Base-by-base conservation (phyloP, 2,888 invertebrate genomes). In the Latrodectus elegans region DNA sequence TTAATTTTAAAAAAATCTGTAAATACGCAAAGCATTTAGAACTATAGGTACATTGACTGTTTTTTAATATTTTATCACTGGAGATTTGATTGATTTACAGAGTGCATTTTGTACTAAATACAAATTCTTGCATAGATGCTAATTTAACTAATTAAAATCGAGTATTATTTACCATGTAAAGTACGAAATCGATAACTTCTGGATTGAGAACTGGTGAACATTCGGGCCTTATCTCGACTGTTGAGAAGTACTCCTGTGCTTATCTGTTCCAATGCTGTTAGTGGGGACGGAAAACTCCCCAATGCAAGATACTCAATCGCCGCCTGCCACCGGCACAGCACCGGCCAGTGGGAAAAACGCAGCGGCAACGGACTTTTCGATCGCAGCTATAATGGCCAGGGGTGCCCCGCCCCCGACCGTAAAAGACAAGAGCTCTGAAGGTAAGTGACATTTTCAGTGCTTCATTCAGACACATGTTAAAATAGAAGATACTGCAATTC, bases 321-420 rank as follows among this genome's bases (percentile, higher is more conserved):
- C 84, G 17, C n/a, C 67, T 4, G 64, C 80, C 51, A 71, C 52
- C n/a, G 51, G 65, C 17, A 74, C 55, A 2, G 68, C 79, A 22
- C 60, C 67, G 14, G 26, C 64, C 2, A 49, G 22, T 49, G 85
- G 80, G 53, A 86, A 86, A 17, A 86, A 86, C 51, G 38, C 72
- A 4, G 38, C 86, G 11, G 97, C 97, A 93, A 97, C 97, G 90
- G 97, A 98, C 94, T 98, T 98, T 94, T 97, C 97, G 93, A 97
- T 97, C 91, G 97, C 97, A 89, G 97, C 97, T 91, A 97, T 98
- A 92, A 97, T 98, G 96, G 96, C 97, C 92, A 94, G 95, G 38
- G 81, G 86, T 11, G 71, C 81, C 11, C 51, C 84, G 1, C 38
- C 38, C 9, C 17, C 67, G 6, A 38, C 74, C 11, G 49, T 49